Evolutionary conservation across 2,113 vertebrate genomes (phyloP), one percentile per base, ranked within the genome.

Genomic region (Oceanodroma tethys): DNA sequence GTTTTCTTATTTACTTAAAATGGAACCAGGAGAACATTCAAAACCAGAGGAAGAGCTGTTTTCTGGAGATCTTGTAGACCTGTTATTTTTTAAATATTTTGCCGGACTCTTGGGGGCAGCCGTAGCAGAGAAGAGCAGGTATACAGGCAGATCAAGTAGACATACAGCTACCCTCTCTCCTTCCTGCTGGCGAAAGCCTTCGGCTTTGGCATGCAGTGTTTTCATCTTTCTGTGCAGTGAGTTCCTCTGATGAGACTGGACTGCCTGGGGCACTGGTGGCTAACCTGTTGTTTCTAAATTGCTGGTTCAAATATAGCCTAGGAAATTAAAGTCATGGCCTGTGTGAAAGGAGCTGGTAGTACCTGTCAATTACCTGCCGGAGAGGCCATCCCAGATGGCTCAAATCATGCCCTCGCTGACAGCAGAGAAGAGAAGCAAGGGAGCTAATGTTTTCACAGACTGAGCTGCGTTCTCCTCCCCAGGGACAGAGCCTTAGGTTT

Each of bases 271-370:
- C 90, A 81, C 55, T 60, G 60, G 32, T 68, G 72, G 56, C n/a
- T 81, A 63, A 73, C 47, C 43, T 40, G 17, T 62, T 90, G 16
- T 84, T 92, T 93, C 60, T 67, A 78, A 93, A 94, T 71, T 86
- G 60, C 76, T 38, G 32, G 11, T 65, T 93, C 91, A 95, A 86
- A 84, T 42, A 83, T 3, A 96, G 72, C 82, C 56, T 29, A 72
- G 50, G 60, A 95, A 88, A 92, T 89, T 56, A 92, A 93, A 96
- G 71, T 34, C 59, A 17, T 10, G 59, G 92, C 67, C 88, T 88
- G 68, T 20, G 63, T 68, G 72, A 93, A 95, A 95, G 32, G 56
- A 95, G 73, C 34, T 1, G 0, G 34, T 45, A 59, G 79, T 10
- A 84, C 30, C 65, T 16, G 2, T 55, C 74, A 91, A 83, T 90